phyloP scores from a whole-genome alignment of 2,797 vertebrate species.

The Platyrinchus mystaceus region DNA sequence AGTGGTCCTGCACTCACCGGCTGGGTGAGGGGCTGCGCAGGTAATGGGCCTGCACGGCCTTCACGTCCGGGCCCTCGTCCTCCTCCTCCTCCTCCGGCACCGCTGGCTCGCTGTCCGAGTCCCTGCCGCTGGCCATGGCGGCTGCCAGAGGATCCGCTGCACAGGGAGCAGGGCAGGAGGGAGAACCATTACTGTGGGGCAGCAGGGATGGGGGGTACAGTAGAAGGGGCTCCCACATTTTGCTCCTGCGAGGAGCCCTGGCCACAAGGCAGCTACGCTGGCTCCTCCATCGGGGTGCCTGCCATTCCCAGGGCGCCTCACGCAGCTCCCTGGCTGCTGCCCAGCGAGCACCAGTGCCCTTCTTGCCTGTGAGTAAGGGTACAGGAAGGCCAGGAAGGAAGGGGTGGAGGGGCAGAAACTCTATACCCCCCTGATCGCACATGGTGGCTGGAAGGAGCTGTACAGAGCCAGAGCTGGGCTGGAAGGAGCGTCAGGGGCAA shows the following conservation, averaged over 20 bases:
- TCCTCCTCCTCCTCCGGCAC: constrained; percentile 73
- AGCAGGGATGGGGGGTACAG: accelerated
- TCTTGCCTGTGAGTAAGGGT: constrained; percentile 10
- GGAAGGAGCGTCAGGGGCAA: background rate
- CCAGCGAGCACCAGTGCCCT: background rate
- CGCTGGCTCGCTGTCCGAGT: constrained; percentile 71
- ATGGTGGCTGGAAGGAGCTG: background rate
- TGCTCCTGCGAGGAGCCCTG: background rate
- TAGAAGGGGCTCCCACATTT: background rate
- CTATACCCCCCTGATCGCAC: background rate
- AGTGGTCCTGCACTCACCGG: constrained; percentile 64
- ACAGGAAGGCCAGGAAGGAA: constrained; percentile 14
- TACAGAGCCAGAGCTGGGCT: background rate
- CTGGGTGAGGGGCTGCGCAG: constrained; percentile 92
- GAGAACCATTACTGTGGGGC: background rate
- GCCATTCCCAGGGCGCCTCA: background rate
- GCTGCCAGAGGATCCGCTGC: background rate
- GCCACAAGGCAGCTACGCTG: accelerated
- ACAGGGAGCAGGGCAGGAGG: background rate
- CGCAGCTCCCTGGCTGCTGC: background rate
- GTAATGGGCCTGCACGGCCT: constrained; percentile 86
- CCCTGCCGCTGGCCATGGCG: constrained; percentile 70
- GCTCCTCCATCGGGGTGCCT: background rate
- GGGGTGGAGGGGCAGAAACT: constrained; percentile 17
- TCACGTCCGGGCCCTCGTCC: constrained; percentile 66